Conservation (phyloP, 2,888 invertebrate genomes). For the Drosophila nigricruria region DNA sequence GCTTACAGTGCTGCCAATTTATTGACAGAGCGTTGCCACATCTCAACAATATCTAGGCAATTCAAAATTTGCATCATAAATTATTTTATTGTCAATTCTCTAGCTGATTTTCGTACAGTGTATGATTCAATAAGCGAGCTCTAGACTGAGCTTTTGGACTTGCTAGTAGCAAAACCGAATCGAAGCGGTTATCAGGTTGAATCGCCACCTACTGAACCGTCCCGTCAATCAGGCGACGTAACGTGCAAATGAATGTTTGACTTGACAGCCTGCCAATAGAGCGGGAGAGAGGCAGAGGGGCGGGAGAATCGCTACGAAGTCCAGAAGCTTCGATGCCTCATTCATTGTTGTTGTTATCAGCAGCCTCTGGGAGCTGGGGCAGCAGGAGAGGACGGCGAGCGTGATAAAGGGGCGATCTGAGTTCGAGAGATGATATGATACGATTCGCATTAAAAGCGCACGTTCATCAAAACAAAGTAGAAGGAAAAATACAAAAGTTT, state of each 20-base stretch:
- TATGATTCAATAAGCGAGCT: background rate
- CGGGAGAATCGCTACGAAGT: background rate
- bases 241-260: constrained; percentile 13
- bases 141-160: background rate
- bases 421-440: constrained; percentile 8
- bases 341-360: constrained; percentile 20
- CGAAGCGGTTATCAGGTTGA: constrained; percentile 66
- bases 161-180: constrained; percentile 45
- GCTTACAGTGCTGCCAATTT: constrained; percentile 1
- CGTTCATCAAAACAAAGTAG: constrained; percentile 30
- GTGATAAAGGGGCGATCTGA: background rate
- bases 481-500: constrained; percentile 35
- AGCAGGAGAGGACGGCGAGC: constrained; percentile 12
- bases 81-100: background rate
- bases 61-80: background rate
- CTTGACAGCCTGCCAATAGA: background rate
- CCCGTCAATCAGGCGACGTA: constrained; percentile 37
- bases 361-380: constrained; percentile 17
- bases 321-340: constrained; percentile 16
- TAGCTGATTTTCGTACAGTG: background rate
- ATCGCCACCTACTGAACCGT: constrained; percentile 54
- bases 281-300: no score
- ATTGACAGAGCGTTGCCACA: background rate
- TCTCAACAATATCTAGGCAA: background rate
- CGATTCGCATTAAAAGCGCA: background rate